Evolutionary conservation across 2,888 invertebrate species (phyloP).

Genomic region (Phorcus lineatus): DNA sequence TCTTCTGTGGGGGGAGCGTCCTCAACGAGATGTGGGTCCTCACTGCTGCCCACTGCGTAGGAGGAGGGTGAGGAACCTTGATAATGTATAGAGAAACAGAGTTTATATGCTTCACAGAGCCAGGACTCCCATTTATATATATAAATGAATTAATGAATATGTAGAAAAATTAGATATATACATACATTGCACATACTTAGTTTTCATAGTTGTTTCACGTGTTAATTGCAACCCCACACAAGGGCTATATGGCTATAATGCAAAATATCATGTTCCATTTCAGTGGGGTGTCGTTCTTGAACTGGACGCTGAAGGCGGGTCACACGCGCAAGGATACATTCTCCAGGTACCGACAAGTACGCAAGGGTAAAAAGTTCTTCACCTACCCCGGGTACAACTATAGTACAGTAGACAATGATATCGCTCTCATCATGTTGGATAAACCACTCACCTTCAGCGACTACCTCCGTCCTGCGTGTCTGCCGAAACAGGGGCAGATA

Average conservation of each 20-base stretch:
- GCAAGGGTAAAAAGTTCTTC: conserved; percentile 48
- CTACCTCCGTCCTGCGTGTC: conserved; percentile 63
- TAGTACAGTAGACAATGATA: conserved; percentile 61
- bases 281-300: conserved; percentile 35
- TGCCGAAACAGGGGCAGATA: conserved; percentile 46
- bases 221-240: too few species aligned
- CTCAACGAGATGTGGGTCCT: conserved; percentile 61
- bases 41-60: conserved; percentile 67
- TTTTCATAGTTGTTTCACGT: too few species aligned
- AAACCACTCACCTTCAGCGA: conserved; percentile 61
- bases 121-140: too few species aligned
- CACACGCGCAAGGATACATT: conserved; percentile 60
- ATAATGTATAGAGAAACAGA: too few species aligned
- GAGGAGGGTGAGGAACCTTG: conserved; percentile 56
- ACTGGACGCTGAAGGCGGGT: conserved; percentile 53
- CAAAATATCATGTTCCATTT: not conserved
- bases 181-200: too few species aligned
- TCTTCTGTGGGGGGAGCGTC: conserved; percentile 64
- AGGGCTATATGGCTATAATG: too few species aligned
- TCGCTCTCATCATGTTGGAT: conserved; percentile 60
- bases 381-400: conserved; percentile 51
- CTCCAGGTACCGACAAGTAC: conserved; percentile 54
- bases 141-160: too few species aligned
- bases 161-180: too few species aligned
- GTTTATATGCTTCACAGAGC: too few species aligned